Evolutionary conservation across 1,140 invertebrate genomes (phyloP).

Genomic region (Coenobita brevimanus): DNA sequence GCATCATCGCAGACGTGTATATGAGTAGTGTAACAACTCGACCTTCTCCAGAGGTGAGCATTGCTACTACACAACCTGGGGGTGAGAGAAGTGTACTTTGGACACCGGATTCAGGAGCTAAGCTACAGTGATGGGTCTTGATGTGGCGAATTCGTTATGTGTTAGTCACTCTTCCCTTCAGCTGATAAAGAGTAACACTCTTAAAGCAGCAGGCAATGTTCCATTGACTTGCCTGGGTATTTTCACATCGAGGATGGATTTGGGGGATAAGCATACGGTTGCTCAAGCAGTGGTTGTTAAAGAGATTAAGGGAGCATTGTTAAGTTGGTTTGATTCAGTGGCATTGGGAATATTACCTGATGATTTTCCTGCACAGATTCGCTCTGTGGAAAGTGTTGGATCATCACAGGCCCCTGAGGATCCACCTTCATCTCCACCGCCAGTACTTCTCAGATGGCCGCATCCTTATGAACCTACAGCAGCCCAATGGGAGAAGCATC

Average conservation of each 20-base stretch:
- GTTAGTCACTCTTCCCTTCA: not conserved
- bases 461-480: not conserved
- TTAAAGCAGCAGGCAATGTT: too few species aligned
- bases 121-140: too few species aligned
- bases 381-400: not conserved
- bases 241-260: too few species aligned
- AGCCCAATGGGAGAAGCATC: not conserved
- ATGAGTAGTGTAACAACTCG: not conserved
- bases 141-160: too few species aligned
- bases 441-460: not conserved
- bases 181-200: not conserved
- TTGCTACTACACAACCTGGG: not conserved
- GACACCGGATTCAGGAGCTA: too few species aligned
- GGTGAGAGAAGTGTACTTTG: too few species aligned
- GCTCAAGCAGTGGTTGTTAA: not conserved
- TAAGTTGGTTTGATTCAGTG: slow-evolving; percentile 5
- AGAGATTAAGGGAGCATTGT: not conserved
- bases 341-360: slow-evolving; percentile 8
- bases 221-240: too few species aligned
- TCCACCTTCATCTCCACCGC: not conserved
- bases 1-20: not conserved
- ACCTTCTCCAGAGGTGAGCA: not conserved
- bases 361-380: not conserved
- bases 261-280: too few species aligned
- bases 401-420: not conserved